A percentile compares a stretch with the other conserved stretches of the same genome.
Conservation (phyloP, 2,113 vertebrate genomes). For the Siniperca chuatsi region DNA sequence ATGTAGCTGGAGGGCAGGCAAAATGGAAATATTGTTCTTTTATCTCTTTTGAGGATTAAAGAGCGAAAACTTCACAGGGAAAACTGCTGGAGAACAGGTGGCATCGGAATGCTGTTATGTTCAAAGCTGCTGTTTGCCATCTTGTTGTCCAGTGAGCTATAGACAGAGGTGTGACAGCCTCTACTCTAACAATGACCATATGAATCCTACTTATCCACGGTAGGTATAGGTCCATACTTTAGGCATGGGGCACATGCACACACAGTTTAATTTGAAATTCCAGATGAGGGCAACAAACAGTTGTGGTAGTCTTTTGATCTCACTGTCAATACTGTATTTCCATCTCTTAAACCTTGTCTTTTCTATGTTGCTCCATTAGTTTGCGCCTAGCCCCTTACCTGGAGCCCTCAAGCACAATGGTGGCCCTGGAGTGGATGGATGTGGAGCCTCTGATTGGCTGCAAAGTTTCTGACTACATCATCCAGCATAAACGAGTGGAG, state of each 20-base stretch:
- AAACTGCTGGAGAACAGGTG: conserved; percentile 72
- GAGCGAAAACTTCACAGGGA: conserved; percentile 45
- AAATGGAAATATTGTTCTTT: conserved; percentile 69
- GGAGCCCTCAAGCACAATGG: conserved; percentile 96
- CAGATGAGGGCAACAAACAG: background rate
- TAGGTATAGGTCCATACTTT: background rate
- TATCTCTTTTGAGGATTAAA: conserved; percentile 67
- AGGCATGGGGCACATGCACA: background rate
- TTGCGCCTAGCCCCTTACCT: conserved; percentile 90
- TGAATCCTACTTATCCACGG: conserved; percentile 10
- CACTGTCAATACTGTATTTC: background rate
- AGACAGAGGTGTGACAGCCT: conserved; percentile 38
- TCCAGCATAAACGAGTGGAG: conserved; percentile 97
- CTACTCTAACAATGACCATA: conserved; percentile 40
- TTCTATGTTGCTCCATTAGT: conserved; percentile 75
- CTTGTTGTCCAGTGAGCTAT: conserved; percentile 46
- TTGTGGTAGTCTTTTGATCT: background rate
- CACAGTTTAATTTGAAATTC: background rate
- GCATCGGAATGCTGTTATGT: conserved; percentile 64
- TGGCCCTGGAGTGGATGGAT: conserved; percentile 96
- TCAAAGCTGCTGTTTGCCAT: conserved; percentile 42
- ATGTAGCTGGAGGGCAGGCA: conserved; percentile 57
- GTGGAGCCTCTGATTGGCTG: conserved; percentile 95
- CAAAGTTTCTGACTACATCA: conserved; percentile 95
- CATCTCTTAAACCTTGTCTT: conserved; percentile 1